phyloP scores from a whole-genome alignment of 2,113 vertebrate genomes.

The Rhynchomys soricoides region DNA sequence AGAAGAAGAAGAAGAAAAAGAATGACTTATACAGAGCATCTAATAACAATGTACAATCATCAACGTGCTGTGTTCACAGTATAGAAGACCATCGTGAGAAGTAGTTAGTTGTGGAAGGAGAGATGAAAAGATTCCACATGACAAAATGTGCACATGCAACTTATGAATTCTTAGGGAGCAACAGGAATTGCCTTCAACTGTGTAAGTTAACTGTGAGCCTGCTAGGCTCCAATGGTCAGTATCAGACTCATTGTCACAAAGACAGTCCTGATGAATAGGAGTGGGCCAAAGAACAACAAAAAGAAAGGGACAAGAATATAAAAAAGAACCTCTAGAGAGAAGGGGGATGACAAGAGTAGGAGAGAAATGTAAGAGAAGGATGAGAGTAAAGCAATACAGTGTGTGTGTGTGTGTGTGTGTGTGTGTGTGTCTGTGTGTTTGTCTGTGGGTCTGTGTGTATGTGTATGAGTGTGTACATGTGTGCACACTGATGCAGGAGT shows the following conservation, averaged over 20 bases:
- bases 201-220: background rate
- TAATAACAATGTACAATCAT: background rate
- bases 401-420: background rate
- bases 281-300: background rate
- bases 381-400: background rate
- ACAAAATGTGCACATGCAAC: background rate
- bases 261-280: background rate
- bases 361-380: background rate
- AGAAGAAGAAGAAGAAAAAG: no score
- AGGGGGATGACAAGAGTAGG: background rate
- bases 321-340: background rate
- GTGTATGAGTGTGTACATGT: background rate
- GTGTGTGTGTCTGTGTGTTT: background rate
- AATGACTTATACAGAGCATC: background rate
- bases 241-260: background rate
- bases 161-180: background rate
- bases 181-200: background rate
- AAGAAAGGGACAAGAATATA: background rate
- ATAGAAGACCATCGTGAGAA: background rate
- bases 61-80: background rate
- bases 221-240: background rate
- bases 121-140: background rate
- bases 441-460: background rate
- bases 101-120: background rate
- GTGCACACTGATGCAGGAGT: rapidly evolving